Evolutionary conservation across 2,113 vertebrate genomes (phyloP), one percentile per base, ranked within the genome.

Genomic region (Opisthocomus hoazin): DNA sequence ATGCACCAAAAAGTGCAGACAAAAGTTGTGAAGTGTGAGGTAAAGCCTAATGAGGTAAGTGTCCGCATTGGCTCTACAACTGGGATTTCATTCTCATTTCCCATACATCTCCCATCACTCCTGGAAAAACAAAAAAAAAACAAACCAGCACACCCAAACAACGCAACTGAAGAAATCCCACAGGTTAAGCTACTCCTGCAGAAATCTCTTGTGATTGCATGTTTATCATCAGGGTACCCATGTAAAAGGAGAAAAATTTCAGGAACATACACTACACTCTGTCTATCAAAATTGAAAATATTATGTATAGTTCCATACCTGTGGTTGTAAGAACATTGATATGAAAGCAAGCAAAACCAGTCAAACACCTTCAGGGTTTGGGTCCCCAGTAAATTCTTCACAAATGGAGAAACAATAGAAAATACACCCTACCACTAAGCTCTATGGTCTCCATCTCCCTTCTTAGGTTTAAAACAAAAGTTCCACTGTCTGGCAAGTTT

Each of bases 301-400:
- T 29, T 9, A 14, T 7, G 0, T 37, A 4, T 36, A 37, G 12
- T 5, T 4, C 17, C 12, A 53, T 43, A 18, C 26, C 6, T 37
- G 6, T 22, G 7, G 13, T 60, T 43, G 17, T 13, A 11, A 58
- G 11, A 17, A 37, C 12, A 20, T 91, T 69, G 39, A 24, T 75
- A 39, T 69, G n/a, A 89, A 91, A 89, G 14, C 24, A 73, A 46
- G 22, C 10, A 57, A 83, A 26, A 30, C 1, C 3, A 69, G 7
- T 6, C 51, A 22, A 69, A 68, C 5, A 15, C 17, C 24, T 70
- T 75, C 61, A 90, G 43, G 30, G 5, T 45, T 4, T 51, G 54
- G 7, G 1, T 79, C 60, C 36, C 21, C 15, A 36, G 0, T 57
- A 6, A 85, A 60, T 50, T 54, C 36, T 14, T 56, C 45, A 19